Evolutionary conservation across 35 echinoderm and acorn worm species (phyloP).

Genomic region (Diadema setosum): DNA sequence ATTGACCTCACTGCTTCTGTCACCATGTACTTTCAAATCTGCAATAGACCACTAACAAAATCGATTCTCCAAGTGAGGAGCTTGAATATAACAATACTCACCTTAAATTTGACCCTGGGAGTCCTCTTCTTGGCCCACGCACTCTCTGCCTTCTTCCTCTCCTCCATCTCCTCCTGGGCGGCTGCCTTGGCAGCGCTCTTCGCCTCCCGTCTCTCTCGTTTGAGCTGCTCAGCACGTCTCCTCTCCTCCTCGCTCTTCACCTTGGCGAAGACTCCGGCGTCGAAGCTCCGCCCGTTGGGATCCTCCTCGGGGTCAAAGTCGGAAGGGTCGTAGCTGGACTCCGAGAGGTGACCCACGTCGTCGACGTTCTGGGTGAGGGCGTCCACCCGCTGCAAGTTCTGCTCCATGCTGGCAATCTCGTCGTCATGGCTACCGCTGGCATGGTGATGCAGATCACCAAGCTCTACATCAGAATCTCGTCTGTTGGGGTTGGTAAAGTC

Average conservation of each 20-base stretch:
- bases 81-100: no score
- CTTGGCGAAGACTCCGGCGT: constrained; percentile 38
- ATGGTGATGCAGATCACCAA: not conserved
- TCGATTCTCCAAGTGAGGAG: no score
- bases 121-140: not conserved
- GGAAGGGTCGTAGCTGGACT: not conserved
- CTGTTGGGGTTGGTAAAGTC: not conserved
- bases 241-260: constrained; percentile 65
- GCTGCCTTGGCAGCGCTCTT: constrained; percentile 28
- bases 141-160: not conserved
- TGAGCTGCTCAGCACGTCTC: constrained; percentile 25
- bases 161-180: not conserved
- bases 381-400: not conserved
- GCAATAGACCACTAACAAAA: no score
- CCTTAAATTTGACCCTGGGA: constrained; percentile 10
- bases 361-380: constrained; percentile 9
- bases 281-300: not conserved
- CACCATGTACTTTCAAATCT: no score
- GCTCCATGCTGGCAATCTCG: constrained; percentile 19
- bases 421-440: not conserved
- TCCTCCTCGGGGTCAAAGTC: not conserved
- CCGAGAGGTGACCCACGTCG: constrained; percentile 56
- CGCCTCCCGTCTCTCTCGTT: constrained; percentile 14
- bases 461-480: not conserved
- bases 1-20: no score